Conservation (phyloP, 2,888 invertebrate species). For the Antheraea yamamai region DNA sequence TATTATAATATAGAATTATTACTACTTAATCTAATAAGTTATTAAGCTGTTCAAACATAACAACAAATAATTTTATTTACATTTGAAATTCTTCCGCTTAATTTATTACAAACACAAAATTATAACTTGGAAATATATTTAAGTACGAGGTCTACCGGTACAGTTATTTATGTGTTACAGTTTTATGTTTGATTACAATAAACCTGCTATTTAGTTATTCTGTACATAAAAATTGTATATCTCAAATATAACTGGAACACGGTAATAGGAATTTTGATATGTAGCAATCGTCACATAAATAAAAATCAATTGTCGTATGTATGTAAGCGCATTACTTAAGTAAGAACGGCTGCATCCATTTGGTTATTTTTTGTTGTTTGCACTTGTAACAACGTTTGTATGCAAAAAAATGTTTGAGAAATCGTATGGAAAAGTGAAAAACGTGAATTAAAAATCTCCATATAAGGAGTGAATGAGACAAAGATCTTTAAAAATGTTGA, state of each 20-base stretch:
- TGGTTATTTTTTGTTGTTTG: too few relatives aligned
- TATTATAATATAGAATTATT: slow-evolving; percentile 39
- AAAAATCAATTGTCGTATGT: too few relatives aligned
- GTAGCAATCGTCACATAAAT: too few relatives aligned
- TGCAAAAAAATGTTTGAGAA: too few relatives aligned
- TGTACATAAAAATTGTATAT: neutral
- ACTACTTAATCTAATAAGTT: slow-evolving; percentile 25
- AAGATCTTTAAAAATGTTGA: too few relatives aligned
- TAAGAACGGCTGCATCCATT: too few relatives aligned
- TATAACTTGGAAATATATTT: neutral
- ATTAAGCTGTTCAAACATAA: slow-evolving; percentile 25
- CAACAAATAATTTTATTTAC: neutral
- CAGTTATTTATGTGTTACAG: neutral
- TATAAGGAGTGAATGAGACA: too few relatives aligned
- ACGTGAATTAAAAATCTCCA: too few relatives aligned
- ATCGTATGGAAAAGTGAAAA: too few relatives aligned
- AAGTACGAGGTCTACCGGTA: neutral
- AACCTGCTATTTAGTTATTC: neutral
- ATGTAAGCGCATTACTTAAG: too few relatives aligned
- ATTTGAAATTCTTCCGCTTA: neutral
- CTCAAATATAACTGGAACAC: neutral
- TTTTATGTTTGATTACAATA: neutral
- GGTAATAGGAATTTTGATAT: neutral
- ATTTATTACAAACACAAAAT: slow-evolving; percentile 3
- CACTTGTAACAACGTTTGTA: too few relatives aligned